Evolutionary conservation across 2,113 vertebrate genomes (phyloP).

Genomic region (Chaetodon trifascialis): DNA sequence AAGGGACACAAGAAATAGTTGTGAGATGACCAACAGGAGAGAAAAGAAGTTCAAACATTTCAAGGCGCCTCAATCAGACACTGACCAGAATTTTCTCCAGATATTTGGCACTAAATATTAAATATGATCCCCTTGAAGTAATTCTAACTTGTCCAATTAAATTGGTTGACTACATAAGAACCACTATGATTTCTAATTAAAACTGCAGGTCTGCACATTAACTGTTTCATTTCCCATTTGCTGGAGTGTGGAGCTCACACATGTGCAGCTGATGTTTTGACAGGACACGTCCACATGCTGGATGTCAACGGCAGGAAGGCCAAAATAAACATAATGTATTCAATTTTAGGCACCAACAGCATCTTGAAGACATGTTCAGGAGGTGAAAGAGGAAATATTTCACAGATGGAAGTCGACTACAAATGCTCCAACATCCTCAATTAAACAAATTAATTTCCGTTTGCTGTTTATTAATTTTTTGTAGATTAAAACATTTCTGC

Average conservation of each 20-base stretch:
- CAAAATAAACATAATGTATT: neutral
- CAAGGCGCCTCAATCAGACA: too few relatives aligned
- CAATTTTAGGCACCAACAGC: neutral
- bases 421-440: neutral
- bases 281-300: too few relatives aligned
- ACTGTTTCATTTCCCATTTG: neutral
- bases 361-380: neutral
- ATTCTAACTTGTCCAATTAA: too few relatives aligned
- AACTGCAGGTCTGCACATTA: neutral
- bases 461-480: neutral
- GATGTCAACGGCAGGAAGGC: neutral
- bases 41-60: too few relatives aligned
- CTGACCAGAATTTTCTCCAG: neutral
- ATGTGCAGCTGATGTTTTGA: neutral
- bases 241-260: neutral
- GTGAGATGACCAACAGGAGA: too few relatives aligned
- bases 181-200: neutral
- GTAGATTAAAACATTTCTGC: slow-evolving; percentile 13
- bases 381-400: neutral
- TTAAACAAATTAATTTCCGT: slow-evolving; percentile 40
- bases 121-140: too few relatives aligned
- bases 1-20: too few relatives aligned
- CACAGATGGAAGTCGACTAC: neutral
- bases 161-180: too few relatives aligned
- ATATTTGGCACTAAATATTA: too few relatives aligned